Conservation (phyloP, 1,140 invertebrate species). For the Mactra quadrangularis region DNA sequence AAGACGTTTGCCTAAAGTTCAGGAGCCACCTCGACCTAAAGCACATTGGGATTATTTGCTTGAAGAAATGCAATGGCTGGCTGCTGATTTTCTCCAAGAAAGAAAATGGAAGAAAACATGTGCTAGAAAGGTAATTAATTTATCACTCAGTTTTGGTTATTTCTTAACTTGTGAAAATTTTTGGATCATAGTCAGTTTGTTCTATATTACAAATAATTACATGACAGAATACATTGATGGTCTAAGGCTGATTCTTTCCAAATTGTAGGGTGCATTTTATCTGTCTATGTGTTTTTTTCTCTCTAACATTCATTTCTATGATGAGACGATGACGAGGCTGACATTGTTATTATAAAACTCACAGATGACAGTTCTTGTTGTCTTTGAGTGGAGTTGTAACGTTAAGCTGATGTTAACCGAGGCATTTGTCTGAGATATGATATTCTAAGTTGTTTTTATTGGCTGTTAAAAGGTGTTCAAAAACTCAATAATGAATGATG, state of each 20-base stretch:
- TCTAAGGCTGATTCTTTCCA: too few relatives aligned
- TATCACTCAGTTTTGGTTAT: too few relatives aligned
- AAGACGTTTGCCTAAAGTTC: conserved; percentile 94
- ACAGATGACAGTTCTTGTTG: conserved; percentile 15
- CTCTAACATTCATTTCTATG: not conserved
- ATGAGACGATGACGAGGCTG: not conserved
- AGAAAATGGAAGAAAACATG: conserved; percentile 98
- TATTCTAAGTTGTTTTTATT: too few relatives aligned
- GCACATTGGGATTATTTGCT: conserved; percentile 99
- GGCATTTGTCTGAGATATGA: conserved; percentile 4
- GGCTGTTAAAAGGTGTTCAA: too few relatives aligned
- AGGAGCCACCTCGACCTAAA: conserved; percentile 94
- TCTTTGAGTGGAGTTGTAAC: not conserved
- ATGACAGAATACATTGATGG: too few relatives aligned
- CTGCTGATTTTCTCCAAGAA: conserved; percentile 98
- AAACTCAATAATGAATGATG: too few relatives aligned
- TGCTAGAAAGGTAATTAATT: conserved; percentile 92
- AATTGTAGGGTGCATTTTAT: too few relatives aligned
- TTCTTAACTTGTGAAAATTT: too few relatives aligned
- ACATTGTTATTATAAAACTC: not conserved
- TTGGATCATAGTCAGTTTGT: too few relatives aligned
- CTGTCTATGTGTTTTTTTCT: too few relatives aligned
- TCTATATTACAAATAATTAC: too few relatives aligned
- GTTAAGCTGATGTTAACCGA: not conserved
- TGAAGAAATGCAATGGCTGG: conserved; percentile 99